These are phyloP conservation scores for Onychorhynchus coronatus DNA, from an alignment of 2,113 vertebrate species.

Conservation along the genomic window DNA sequence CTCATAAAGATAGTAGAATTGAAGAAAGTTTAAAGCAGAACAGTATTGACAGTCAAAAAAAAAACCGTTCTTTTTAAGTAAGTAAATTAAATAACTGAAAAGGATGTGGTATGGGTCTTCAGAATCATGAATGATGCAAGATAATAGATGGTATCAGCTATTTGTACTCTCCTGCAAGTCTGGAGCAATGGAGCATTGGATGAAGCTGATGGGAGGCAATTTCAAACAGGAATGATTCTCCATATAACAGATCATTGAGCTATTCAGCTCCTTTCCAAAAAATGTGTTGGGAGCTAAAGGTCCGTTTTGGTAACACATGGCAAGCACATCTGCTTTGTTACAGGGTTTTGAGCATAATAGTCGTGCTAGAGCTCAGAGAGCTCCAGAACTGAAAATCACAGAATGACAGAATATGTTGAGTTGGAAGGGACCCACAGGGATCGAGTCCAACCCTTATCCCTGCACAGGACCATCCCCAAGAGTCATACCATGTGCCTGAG, in stretches of 20 bases:
- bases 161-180: neutral
- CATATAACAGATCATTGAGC: neutral
- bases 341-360: neutral
- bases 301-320: neutral
- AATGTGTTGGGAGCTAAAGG: neutral
- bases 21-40: neutral
- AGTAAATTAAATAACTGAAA: neutral
- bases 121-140: neutral
- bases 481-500: neutral
- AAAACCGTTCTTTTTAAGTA: neutral
- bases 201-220: neutral
- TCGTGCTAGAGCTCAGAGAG: neutral
- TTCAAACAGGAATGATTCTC: neutral
- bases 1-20: neutral
- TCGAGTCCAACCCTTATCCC: neutral
- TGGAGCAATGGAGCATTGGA: neutral
- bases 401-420: neutral
- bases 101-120: neutral
- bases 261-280: neutral
- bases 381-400: neutral
- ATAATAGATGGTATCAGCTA: neutral
- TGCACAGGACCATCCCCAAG: neutral
- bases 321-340: neutral
- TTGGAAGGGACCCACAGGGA: neutral
- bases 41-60: neutral